phyloP scores from a whole-genome alignment of 1,140 invertebrate genomes.

The Bombus fervidus region DNA sequence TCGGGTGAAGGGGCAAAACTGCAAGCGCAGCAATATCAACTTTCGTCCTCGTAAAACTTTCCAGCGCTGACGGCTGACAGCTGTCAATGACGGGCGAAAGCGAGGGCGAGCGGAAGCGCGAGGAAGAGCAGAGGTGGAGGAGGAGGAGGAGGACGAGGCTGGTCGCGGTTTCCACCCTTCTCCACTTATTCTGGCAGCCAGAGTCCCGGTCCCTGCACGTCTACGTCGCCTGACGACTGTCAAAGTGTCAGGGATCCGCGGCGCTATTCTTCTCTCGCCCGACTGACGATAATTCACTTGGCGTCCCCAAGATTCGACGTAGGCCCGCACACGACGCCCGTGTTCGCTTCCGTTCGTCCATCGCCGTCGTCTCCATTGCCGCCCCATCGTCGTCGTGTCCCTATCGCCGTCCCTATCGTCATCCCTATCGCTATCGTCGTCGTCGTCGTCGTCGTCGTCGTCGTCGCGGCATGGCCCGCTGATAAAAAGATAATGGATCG shows the following conservation, averaged over 20 bases:
- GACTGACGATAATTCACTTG: constrained; percentile 54
- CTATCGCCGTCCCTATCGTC: not conserved
- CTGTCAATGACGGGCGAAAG: constrained; percentile 68
- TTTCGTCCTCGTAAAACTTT: constrained; percentile 72
- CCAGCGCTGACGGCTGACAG: constrained; percentile 77
- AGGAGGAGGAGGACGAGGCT: constrained; percentile 38
- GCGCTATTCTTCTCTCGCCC: constrained; percentile 53
- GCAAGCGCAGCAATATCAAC: constrained; percentile 74
- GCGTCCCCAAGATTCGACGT: constrained; percentile 23
- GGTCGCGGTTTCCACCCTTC: constrained; percentile 61
- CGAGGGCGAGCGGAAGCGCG: not conserved
- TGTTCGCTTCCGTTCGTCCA: not conserved
- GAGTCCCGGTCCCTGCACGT: constrained; percentile 20
- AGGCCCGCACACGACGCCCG: not conserved
- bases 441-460: not conserved
- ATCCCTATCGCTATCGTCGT: not conserved
- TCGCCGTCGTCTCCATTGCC: not conserved
- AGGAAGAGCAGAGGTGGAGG: not conserved
- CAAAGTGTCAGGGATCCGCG: constrained; percentile 67
- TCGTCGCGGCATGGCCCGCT: not conserved
- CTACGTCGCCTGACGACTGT: constrained; percentile 56
- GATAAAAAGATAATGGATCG: constrained; percentile 47
- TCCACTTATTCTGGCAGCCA: constrained; percentile 43
- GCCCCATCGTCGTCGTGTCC: not conserved
- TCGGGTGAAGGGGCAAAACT: constrained; percentile 30